Percentiles rank a stretch among this genome's conserved stretches.
phyloP scores from a whole-genome alignment of 2,113 vertebrate genomes.

The Gnathonemus longibarbis region DNA sequence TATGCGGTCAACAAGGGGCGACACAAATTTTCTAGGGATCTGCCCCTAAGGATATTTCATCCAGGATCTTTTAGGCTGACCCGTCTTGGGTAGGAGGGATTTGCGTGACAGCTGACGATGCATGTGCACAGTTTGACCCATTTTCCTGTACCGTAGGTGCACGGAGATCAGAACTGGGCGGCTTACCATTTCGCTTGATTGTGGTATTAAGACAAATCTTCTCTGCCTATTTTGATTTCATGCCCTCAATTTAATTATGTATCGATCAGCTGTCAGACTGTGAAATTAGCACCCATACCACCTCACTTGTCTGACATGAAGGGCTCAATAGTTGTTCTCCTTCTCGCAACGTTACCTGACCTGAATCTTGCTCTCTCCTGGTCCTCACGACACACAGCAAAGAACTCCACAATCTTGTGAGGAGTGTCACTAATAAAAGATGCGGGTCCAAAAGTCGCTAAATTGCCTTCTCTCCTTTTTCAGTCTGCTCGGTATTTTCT shows the following conservation, averaged over 20 bases:
- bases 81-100: neutral
- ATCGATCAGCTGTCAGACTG: neutral
- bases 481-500: neutral
- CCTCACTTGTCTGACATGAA: neutral
- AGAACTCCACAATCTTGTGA: neutral
- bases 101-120: neutral
- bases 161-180: neutral
- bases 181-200: neutral
- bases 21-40: neutral
- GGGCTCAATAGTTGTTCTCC: neutral
- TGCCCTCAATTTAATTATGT: conserved; percentile 11
- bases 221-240: neutral
- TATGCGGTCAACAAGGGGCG: neutral
- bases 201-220: neutral
- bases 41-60: neutral
- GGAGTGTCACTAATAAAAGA: neutral
- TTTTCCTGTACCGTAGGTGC: neutral
- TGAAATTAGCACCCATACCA: neutral
- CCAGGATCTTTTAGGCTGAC: neutral
- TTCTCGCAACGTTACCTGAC: neutral
- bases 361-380: neutral
- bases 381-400: neutral
- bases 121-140: neutral
- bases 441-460: neutral
- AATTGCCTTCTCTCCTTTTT: neutral